These are phyloP conservation scores for Charina bottae DNA, from an alignment of 2,113 vertebrate species.

Conservation along the genomic window DNA sequence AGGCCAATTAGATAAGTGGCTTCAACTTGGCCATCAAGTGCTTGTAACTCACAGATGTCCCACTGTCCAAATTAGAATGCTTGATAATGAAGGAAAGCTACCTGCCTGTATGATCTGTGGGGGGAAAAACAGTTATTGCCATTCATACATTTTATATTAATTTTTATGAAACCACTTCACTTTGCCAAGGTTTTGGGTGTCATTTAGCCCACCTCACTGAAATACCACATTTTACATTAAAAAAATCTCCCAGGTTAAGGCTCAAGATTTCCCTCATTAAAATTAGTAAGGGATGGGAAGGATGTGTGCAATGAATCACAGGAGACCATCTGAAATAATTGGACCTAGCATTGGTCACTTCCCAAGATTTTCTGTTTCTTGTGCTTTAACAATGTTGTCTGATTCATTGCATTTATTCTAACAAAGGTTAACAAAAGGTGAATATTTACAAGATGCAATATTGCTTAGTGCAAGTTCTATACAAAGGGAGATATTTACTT, in stretches of 20 bases:
- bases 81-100: neutral
- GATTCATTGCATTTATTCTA: too few relatives aligned
- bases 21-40: neutral
- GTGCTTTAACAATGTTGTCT: too few relatives aligned
- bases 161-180: neutral
- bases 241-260: too few relatives aligned
- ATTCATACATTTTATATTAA: neutral
- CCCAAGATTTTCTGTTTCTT: too few relatives aligned
- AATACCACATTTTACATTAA: neutral
- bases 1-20: neutral
- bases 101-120: neutral
- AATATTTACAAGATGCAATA: neutral
- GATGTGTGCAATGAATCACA: too few relatives aligned
- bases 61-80: slow-evolving; percentile 3
- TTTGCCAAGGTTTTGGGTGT: neutral
- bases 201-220: neutral
- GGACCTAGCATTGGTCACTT: too few relatives aligned
- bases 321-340: too few relatives aligned
- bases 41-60: neutral
- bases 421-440: too few relatives aligned
- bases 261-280: too few relatives aligned
- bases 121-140: slow-evolving; percentile 6
- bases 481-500: neutral
- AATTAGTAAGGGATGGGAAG: too few relatives aligned
- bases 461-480: neutral